Evolutionary conservation across 2,113 vertebrate genomes (phyloP), one percentile per base, ranked within the genome.

Genomic region (Nannobrachium achirus): DNA sequence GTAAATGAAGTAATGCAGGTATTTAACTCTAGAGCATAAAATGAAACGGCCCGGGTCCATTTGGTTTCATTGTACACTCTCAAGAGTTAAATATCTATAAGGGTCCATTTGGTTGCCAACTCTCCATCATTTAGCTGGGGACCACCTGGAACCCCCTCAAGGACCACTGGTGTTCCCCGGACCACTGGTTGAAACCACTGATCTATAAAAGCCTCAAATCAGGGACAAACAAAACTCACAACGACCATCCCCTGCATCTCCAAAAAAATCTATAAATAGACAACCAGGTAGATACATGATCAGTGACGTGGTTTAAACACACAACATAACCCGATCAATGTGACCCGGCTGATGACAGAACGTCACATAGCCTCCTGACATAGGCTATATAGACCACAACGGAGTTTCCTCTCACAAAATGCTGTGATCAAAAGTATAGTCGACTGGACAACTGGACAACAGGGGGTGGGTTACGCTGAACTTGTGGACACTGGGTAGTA

Each of bases 401-500:
- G 44, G 78, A 80, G 75, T 86, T 74, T 20, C n/a, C n/a, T n/a
- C 75, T 76, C 64, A 44, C 53, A 56, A 66, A 13, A 71, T 53
- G 55, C 45, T 52, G 18, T 4, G 16, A 33, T 33, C 7, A 39
- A 69, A 84, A 80, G 77, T 85, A n/a, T n/a, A 64, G 16, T 56
- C 66, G 46, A 51, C 70, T 71, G 63, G 59, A 65, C 63, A 70
- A 73, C 69, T 68, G 25, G 25, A 33, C 25, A 69, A 56, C 44
- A 56, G 42, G 14, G 71, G 71, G 10, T 33, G 83, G 77, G 44
- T 60, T 75, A 71, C 72, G 67, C 71, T 46, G 8, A 85, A 89
- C 85, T 86, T 90, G 69, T 68, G n/a, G 57, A 56, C 64, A 20
- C 41, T 57, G 46, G 75, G 69, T n/a, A n/a, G 69, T 74, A 33